These are phyloP conservation scores for Spialia ferax DNA, from an alignment of 2,888 invertebrate genomes.

Conservation along the genomic window DNA sequence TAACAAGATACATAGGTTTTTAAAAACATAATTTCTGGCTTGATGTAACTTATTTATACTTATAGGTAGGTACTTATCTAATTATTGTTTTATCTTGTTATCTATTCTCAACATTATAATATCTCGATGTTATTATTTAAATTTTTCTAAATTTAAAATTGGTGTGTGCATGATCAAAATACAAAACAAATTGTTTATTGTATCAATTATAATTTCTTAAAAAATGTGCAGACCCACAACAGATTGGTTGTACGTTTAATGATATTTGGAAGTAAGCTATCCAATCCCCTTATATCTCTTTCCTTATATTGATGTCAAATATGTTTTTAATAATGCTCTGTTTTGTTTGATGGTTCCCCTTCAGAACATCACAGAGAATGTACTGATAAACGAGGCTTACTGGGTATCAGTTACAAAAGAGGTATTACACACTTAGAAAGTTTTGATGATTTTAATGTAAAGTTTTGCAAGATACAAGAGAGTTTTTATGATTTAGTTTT, in stretches of 20 bases:
- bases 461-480: conserved; percentile 85
- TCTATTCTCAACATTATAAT: conserved; percentile 8
- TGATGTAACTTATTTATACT: neutral
- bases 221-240: no score
- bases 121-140: conserved; percentile 10
- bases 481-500: conserved; percentile 86
- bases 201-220: conserved; percentile 53
- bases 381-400: conserved; percentile 97
- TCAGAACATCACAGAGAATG: conserved; percentile 98
- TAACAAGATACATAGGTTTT: conserved; percentile 21
- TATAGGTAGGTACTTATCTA: neutral
- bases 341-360: conserved; percentile 89
- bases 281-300: conserved; percentile 56
- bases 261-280: conserved; percentile 77
- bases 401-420: conserved; percentile 97
- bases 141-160: conserved; percentile 56
- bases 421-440: conserved; percentile 91
- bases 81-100: conserved; percentile 6
- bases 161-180: conserved; percentile 69
- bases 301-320: conserved; percentile 54
- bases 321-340: conserved; percentile 79
- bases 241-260: conserved; percentile 76
- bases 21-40: neutral
- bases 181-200: conserved; percentile 61
- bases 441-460: conserved; percentile 86